Evolutionary conservation across 2,888 invertebrate species (phyloP), one percentile per base, ranked within the genome.

Genomic region (Pristionchus arcanus): DNA sequence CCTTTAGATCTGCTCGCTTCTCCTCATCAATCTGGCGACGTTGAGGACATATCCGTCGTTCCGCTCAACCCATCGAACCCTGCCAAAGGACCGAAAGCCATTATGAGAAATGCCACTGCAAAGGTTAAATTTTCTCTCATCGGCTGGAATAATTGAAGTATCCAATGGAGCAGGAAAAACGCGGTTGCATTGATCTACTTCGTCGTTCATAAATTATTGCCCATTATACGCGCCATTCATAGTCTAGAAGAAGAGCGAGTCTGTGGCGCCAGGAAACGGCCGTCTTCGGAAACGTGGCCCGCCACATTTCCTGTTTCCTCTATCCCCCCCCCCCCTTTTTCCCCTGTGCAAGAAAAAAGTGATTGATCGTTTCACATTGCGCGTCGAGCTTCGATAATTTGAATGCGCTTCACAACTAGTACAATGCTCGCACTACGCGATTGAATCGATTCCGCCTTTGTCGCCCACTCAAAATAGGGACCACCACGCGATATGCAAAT

Each of bases 11-110:
- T 83, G 53, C 83, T 28, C 68, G 42, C 66, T n/a, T 5, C 37
- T n/a, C 37, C 86, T 34, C 87, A 19, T 49, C 87, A 37, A n/a
- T 68, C 37, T 4, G 55, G 31, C 37, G 84, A 85, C 59, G 25
- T 87, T n/a, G 87, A 87, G 87, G 87, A 87, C 42, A 87, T 87
- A 28, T 87, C 87, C n/a, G 66, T 87, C 87, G 87, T 87, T n/a
- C 87, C 87, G 11, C 87, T 87, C 49, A 37, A 42, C 31, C 42
- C 59, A 3, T 25, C 49, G 13, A 37, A 68, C 25, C 68, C 87
- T 1, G 87, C 63, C 28, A 4, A 42, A 31, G 87, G 87, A 28
- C 87, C 87, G 2, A 66, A 68, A 7, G 87, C 87, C 2, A 87
- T 87, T 53, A 63, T 87, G 66, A n/a, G 68, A 42, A 59, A 49